These are phyloP conservation scores for Catostomus latipinnis DNA, from an alignment of 2,797 vertebrate species.

Conservation along the genomic window DNA sequence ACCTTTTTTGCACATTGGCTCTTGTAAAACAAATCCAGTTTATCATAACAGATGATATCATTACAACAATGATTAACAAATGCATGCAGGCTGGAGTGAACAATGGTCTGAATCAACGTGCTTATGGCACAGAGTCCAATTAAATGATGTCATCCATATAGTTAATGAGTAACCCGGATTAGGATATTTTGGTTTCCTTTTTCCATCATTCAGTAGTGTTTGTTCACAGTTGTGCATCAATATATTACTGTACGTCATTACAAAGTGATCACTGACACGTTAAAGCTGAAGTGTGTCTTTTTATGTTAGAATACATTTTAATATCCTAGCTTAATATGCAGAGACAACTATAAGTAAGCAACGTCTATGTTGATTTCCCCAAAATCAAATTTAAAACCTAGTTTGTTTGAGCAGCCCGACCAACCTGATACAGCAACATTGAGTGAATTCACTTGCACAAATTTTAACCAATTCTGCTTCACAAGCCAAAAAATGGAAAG, in stretches of 20 bases:
- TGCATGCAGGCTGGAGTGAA: constrained; percentile 23
- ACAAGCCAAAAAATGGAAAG: too few species aligned
- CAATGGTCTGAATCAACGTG: constrained; percentile 43
- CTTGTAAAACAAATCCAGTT: constrained; percentile 12
- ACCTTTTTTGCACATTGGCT: constrained; percentile 11
- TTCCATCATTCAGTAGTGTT: constrained; percentile 39
- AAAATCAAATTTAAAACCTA: too few species aligned
- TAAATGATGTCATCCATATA: constrained; percentile 62
- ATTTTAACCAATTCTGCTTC: too few species aligned
- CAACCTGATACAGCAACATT: too few species aligned
- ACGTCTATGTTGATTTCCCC: too few species aligned
- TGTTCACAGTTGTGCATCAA: constrained; percentile 36
- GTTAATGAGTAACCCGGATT: constrained; percentile 75
- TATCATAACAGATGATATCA: constrained; percentile 42
- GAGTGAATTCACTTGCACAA: too few species aligned
- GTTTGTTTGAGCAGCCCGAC: too few species aligned
- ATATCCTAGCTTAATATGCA: not conserved
- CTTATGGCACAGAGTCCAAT: constrained; percentile 58
- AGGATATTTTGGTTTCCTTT: constrained; percentile 19
- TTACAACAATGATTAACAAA: constrained; percentile 41
- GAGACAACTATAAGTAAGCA: too few species aligned
- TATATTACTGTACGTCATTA: not conserved
- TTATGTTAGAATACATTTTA: too few species aligned
- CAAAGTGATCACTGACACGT: not conserved
- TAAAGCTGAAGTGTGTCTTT: not conserved